Base-by-base conservation (phyloP, 2,113 vertebrate species). In the Anseranas semipalmata region DNA sequence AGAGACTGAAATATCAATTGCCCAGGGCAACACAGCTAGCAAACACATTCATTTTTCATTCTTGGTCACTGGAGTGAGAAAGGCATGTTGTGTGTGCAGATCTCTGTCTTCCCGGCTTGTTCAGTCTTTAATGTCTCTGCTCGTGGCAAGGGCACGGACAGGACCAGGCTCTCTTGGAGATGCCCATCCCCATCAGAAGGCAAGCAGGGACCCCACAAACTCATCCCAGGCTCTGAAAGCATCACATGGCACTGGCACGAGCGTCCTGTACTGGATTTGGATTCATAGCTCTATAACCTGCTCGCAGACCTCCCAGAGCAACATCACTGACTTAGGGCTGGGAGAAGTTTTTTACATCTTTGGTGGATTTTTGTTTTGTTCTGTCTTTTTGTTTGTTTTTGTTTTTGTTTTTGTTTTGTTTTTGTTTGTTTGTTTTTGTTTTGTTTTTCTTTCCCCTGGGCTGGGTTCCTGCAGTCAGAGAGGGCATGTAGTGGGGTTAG, bases 281-380 rank as follows among this genome's bases (percentile, higher is more conserved):
- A 55, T 41, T 48, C 1, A 0, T 4, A 46, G 22, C 35, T 55
- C 17, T 27, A 0, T 10, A 45, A 24, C 2, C 2, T 5, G 4
- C 33, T 63, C 60, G 41, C 82, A 74, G 33, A 52, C 11, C 37
- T 65, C 72, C 45, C 60, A 59, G 75, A 43, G 12, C 63, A 39
- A 24, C 45, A 50, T 4, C 48, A 16, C 17, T 3, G 43, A 27
- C 56, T 41, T 6, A 63, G 35, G 10, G 48, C 4, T 43, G 5
- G 6, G 3, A 6, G 35, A 8, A 55, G 30, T 12, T 63, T 41
- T 65, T 21, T 78, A 21, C 4, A 7, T 59, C 13, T 68, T 8
- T 5, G 27, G 8, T 10, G 10, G 25, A 9, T 2, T 32, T 12
- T 18, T 25, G 32, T 21, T 41, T 22, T 18, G 2, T 13, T 15